Base-by-base conservation (phyloP, 2,888 invertebrate species). In the Apodemia hepburni region DNA sequence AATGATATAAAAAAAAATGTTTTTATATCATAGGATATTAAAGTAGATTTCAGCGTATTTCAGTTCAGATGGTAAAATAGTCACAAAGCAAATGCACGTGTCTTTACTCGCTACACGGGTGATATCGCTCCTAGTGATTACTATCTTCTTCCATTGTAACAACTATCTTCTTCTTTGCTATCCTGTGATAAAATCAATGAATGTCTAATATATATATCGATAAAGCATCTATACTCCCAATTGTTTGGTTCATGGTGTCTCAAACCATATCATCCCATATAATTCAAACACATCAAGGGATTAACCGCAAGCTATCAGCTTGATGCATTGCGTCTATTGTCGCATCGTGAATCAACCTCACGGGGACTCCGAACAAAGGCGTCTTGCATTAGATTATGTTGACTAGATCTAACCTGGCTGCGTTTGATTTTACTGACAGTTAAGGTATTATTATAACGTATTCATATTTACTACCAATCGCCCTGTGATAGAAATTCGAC, bases 281-380 rank as follows among this genome's bases (percentile, higher is more conserved):
- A 42, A 57, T 33, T 64, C 64, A 64, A 66, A 69, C 66, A 70
- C 65, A 68, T 66, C 58, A 60, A 60, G 51, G 80, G 81, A 80
- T 79, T 78, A 73, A 68, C 72, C 74, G 71, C 72, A 74, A 74
- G 76, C 81, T 80, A 84, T 82, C 81, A 75, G 73, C 70, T 72
- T 84, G 84, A 84, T 83, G 81, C 81, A 84, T 84, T 71, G 78
- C 77, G 63, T 62, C 75, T 68, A 82, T 83, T 84, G 83, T 84
- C 69, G 69, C 66, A 70, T 68, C 67, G 68, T 74, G 81, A 22
- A 54, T 54, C 54, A 27, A 54, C 11, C 22, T 22, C 0, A 54
- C 22, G 22, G 27, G 22, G 27, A 4, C 12, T 54, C 12, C 12
- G 27, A 27, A 54, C 51, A 54, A 27, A 54, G 54, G 54, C 27